phyloP scores from a whole-genome alignment of 2,797 vertebrate genomes.

The Alcedo atthis region DNA sequence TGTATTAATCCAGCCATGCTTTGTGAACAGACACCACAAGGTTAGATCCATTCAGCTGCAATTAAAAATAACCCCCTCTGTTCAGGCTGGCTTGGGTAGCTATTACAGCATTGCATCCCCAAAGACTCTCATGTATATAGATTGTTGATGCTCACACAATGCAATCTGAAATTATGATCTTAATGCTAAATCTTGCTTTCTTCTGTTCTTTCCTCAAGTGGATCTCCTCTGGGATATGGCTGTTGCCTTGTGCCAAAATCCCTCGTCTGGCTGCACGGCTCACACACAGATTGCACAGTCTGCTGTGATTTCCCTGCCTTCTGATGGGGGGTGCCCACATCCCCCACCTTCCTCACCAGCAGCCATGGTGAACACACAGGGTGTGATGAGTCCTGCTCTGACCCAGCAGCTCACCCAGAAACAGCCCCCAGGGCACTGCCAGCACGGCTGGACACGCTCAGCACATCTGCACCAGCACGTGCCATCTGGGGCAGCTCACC shows the following conservation, averaged over 20 bases:
- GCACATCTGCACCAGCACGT: fast-evolving
- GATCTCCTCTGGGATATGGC: slow-evolving; percentile 28
- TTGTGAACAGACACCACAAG: slow-evolving; percentile 47
- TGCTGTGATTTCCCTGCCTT: not conserved
- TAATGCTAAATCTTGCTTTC: slow-evolving; percentile 61
- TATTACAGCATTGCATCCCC: slow-evolving; percentile 2
- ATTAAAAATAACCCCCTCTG: slow-evolving; percentile 34
- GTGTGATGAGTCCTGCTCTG: fast-evolving
- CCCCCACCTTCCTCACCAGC: fast-evolving
- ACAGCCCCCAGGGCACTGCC: not conserved
- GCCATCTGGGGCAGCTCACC: fast-evolving
- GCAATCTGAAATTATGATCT: slow-evolving; percentile 72
- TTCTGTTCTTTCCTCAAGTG: slow-evolving; percentile 67
- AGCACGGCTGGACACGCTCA: fast-evolving
- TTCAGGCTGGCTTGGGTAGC: slow-evolving; percentile 15
- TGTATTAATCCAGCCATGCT: slow-evolving; percentile 28
- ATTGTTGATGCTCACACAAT: slow-evolving; percentile 47
- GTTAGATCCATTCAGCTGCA: slow-evolving; percentile 30
- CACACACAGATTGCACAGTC: not conserved
- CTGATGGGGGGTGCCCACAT: not conserved
- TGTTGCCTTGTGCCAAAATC: slow-evolving; percentile 23
- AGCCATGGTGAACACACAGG: fast-evolving
- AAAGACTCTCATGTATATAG: slow-evolving; percentile 9
- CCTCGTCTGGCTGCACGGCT: not conserved
- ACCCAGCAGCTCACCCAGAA: not conserved